Evolutionary conservation across 2,888 invertebrate species (phyloP).

Genomic region (Acronicta alni): DNA sequence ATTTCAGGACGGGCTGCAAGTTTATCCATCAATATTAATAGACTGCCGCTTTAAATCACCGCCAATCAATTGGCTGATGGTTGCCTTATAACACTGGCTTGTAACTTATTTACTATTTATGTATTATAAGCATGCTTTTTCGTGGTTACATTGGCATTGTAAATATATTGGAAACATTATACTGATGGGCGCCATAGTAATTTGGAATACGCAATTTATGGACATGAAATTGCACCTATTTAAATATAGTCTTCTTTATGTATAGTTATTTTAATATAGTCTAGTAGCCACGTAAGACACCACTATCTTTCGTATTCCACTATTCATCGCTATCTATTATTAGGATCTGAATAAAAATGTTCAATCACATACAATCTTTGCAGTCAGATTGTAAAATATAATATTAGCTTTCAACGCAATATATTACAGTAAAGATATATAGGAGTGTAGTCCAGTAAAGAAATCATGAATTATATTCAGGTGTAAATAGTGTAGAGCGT

Average conservation of each 20-base stretch:
- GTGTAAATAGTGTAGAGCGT: slow-evolving; percentile 84
- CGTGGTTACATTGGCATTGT: not conserved
- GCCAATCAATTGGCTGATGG: slow-evolving; percentile 46
- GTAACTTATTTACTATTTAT: slow-evolving; percentile 18
- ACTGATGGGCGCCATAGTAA: not conserved
- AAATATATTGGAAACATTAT: not conserved
- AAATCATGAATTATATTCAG: slow-evolving; percentile 82
- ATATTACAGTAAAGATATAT: slow-evolving; percentile 10
- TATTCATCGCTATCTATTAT: too few relatives aligned
- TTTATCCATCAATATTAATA: slow-evolving; percentile 52
- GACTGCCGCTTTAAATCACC: slow-evolving; percentile 36
- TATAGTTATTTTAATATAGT: too few relatives aligned
- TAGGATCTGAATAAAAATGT: too few relatives aligned
- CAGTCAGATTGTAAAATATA: too few relatives aligned
- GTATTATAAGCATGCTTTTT: slow-evolving; percentile 1
- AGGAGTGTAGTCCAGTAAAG: slow-evolving; percentile 57
- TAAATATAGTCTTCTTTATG: too few relatives aligned
- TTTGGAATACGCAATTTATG: not conserved
- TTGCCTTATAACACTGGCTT: slow-evolving; percentile 29
- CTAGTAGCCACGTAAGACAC: too few relatives aligned
- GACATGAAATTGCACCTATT: not conserved
- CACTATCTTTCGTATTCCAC: not conserved
- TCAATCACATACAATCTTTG: too few relatives aligned
- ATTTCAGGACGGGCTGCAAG: slow-evolving; percentile 37
- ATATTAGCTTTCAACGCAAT: not conserved